Conservation (phyloP, 2,113 vertebrate genomes). For the Percopsis transmontana region DNA sequence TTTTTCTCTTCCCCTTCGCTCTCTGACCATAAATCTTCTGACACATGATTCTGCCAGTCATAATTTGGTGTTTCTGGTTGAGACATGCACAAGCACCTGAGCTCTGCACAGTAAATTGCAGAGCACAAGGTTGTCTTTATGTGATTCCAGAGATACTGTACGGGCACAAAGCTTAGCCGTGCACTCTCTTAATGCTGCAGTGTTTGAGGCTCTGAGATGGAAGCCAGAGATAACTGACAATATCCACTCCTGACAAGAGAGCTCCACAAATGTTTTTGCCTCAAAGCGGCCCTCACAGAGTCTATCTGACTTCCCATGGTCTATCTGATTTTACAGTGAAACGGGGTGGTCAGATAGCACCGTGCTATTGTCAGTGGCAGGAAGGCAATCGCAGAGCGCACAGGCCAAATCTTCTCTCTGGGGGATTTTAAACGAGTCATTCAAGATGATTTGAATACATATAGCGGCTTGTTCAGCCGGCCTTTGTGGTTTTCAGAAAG, state of each 20-base stretch:
- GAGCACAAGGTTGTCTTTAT: slow-evolving; percentile 77
- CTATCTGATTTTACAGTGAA: slow-evolving; percentile 74
- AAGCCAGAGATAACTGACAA: slow-evolving; percentile 65
- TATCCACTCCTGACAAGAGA: slow-evolving; percentile 72
- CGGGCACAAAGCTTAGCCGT: slow-evolving; percentile 61
- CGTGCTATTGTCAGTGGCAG: slow-evolving; percentile 58
- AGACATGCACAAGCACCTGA: slow-evolving; percentile 80
- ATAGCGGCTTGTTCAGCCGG: slow-evolving; percentile 53
- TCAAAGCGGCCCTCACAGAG: slow-evolving; percentile 46
- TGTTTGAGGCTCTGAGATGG: slow-evolving; percentile 61
- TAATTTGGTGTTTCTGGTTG: slow-evolving; percentile 80
- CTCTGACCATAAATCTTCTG: slow-evolving; percentile 79
- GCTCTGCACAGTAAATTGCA: slow-evolving; percentile 71
- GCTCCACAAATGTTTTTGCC: slow-evolving; percentile 54
- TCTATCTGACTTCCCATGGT: slow-evolving; percentile 72
- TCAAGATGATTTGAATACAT: slow-evolving; percentile 38
- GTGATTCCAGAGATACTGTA: slow-evolving; percentile 71
- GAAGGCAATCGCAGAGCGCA: slow-evolving; percentile 46
- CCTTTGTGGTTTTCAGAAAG: slow-evolving; percentile 37
- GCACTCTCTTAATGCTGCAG: slow-evolving; percentile 65
- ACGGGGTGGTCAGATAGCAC: slow-evolving; percentile 68
- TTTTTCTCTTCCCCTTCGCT: slow-evolving; percentile 59
- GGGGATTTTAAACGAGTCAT: slow-evolving; percentile 49
- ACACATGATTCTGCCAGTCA: slow-evolving; percentile 81
- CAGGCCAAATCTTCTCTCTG: slow-evolving; percentile 32